A percentile compares a stretch with the other conserved stretches of the same genome.
These are phyloP conservation scores for Typhlomys cinereus DNA, from an alignment of 2,113 vertebrate genomes.

Conservation along the genomic window DNA sequence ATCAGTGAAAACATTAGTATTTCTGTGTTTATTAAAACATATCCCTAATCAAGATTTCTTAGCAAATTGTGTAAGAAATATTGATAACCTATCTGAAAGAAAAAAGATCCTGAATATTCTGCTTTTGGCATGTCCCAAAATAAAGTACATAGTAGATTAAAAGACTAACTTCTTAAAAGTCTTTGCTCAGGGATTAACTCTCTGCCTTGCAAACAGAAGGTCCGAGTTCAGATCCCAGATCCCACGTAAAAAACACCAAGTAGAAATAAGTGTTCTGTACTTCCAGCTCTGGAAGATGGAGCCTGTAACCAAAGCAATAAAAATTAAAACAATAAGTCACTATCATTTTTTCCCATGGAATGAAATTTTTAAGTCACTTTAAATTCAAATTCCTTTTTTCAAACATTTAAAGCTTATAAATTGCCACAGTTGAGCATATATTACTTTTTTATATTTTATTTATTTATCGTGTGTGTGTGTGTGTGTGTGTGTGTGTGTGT, in stretches of 20 bases:
- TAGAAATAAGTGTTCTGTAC: too few relatives aligned
- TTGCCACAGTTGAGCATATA: background rate
- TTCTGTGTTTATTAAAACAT: background rate
- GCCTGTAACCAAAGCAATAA: conserved; percentile 8
- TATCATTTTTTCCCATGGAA: background rate
- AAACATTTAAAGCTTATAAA: background rate
- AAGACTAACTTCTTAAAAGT: background rate
- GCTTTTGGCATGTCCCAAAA: background rate
- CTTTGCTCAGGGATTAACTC: too few relatives aligned
- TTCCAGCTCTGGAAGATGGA: too few relatives aligned
- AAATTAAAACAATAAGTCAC: background rate
- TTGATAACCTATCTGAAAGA: background rate
- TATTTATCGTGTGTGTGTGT: too few relatives aligned
- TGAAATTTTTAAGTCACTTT: conserved; percentile 19
- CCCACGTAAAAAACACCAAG: too few relatives aligned
- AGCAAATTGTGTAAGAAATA: conserved; percentile 20
- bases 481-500: too few relatives aligned
- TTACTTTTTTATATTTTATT: too few relatives aligned
- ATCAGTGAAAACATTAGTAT: background rate
- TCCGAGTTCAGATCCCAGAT: too few relatives aligned
- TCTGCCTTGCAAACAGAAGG: too few relatives aligned
- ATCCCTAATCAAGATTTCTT: background rate
- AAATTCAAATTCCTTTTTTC: conserved; percentile 30
- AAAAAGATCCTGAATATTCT: background rate
- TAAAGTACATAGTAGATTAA: conserved; percentile 36